Evolutionary conservation across 2,797 vertebrate genomes (phyloP).

Genomic region (Phylloscopus collybita): DNA sequence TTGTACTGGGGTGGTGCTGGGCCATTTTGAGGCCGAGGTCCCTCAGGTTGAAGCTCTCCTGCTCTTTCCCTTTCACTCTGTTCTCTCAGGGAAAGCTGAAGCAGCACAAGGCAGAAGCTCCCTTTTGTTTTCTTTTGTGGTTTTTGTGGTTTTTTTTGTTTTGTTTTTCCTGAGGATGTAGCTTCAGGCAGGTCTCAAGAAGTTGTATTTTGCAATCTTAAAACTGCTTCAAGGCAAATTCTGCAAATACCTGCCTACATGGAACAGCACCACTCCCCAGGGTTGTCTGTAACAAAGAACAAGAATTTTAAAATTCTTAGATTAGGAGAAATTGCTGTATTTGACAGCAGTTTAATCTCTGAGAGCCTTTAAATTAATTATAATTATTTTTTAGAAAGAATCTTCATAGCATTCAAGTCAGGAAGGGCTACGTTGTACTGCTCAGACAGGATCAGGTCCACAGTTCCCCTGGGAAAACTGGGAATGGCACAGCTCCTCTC

Average conservation of each 20-base stretch:
- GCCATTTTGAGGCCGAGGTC: fast-evolving
- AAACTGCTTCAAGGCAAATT: background rate
- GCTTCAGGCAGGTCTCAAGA: background rate
- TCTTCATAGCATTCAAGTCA: background rate
- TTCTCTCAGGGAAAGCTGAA: background rate
- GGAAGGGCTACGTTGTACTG: background rate
- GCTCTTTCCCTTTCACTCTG: background rate
- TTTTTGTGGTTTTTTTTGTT: no score
- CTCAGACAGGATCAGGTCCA: background rate
- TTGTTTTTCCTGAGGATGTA: background rate
- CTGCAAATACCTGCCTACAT: background rate
- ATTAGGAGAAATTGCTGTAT: background rate
- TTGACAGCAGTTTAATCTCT: background rate
- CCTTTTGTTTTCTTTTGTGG: background rate
- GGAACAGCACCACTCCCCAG: background rate
- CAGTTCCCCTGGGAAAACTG: background rate
- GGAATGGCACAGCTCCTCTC: background rate
- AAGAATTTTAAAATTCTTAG: background rate
- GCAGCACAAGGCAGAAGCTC: background rate
- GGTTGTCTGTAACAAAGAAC: background rate
- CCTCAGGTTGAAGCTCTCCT: background rate
- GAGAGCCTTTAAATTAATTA: background rate
- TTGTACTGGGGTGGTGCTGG: fast-evolving
- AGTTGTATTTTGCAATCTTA: background rate
- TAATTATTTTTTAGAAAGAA: background rate